phyloP scores from a whole-genome alignment of 2,797 vertebrate genomes.

The Staurois parvus region DNA sequence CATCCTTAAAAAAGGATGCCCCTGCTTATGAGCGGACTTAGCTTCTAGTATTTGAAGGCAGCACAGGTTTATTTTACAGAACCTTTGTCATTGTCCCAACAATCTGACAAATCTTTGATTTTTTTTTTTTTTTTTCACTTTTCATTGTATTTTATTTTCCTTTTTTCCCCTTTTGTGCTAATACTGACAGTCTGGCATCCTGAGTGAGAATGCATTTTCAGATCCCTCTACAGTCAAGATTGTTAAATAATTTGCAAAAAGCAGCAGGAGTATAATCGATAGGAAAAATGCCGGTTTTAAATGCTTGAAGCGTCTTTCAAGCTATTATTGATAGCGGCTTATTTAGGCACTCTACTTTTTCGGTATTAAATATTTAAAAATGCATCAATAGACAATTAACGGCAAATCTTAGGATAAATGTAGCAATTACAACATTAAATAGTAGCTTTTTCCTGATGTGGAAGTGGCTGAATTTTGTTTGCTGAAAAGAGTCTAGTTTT shows the following conservation, averaged over 20 bases:
- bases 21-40: too few species aligned
- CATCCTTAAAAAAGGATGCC: too few species aligned
- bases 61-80: too few species aligned
- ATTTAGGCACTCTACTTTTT: conserved; percentile 70
- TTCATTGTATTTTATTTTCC: background rate
- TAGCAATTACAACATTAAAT: conserved; percentile 57
- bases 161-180: background rate
- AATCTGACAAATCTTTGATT: too few species aligned
- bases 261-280: conserved; percentile 52
- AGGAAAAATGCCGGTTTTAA: conserved; percentile 56
- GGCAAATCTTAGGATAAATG: conserved; percentile 59
- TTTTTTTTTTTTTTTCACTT: background rate
- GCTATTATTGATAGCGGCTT: conserved; percentile 67
- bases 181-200: background rate
- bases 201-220: background rate
- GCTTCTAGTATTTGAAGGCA: too few species aligned
- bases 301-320: conserved; percentile 66
- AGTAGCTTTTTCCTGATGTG: conserved; percentile 27
- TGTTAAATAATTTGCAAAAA: conserved; percentile 20
- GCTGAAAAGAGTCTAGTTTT: conserved; percentile 18
- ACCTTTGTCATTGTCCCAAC: too few species aligned
- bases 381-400: conserved; percentile 54
- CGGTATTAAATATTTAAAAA: conserved; percentile 71
- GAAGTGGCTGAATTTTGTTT: conserved; percentile 66
- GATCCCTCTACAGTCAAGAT: conserved; percentile 1